Evolutionary conservation across 1,140 invertebrate genomes (phyloP).

Genomic region (Globodera ellingtonae): DNA sequence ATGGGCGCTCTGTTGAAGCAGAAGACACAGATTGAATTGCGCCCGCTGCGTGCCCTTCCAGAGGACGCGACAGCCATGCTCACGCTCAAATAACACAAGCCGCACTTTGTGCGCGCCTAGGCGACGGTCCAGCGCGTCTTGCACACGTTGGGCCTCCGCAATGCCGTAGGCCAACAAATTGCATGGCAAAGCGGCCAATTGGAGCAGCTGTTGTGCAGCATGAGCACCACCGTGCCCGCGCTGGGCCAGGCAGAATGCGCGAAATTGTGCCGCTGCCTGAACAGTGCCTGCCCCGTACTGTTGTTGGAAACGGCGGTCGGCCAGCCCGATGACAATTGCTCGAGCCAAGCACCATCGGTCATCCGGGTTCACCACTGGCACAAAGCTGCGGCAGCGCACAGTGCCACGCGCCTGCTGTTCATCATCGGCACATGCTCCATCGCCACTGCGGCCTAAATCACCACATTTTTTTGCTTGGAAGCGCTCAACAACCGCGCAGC

Average conservation of each 20-base stretch:
- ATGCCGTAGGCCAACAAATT: background rate
- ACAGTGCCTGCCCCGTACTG: too few relatives aligned
- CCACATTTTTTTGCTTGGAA: too few relatives aligned
- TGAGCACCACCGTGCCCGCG: background rate
- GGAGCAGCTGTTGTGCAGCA: background rate
- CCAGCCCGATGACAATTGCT: too few relatives aligned
- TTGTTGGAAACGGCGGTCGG: too few relatives aligned
- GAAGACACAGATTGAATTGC: background rate
- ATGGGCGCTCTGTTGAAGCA: background rate
- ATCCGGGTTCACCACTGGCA: too few relatives aligned
- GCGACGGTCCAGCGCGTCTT: background rate
- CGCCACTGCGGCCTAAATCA: too few relatives aligned
- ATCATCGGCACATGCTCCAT: too few relatives aligned
- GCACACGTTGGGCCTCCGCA: background rate
- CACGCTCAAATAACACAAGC: background rate
- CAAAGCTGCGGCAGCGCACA: too few relatives aligned
- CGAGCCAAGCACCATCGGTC: too few relatives aligned
- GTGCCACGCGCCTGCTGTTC: too few relatives aligned
- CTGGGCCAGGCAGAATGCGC: background rate
- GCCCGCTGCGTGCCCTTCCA: too few relatives aligned
- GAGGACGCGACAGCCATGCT: background rate
- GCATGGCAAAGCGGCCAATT: background rate
- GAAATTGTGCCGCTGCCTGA: background rate
- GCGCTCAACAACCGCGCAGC: too few relatives aligned
- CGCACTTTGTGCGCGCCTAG: background rate